Evolutionary conservation across 2,888 invertebrate species (phyloP), one percentile per base, ranked within the genome.

Genomic region (Orthosia incerta): DNA sequence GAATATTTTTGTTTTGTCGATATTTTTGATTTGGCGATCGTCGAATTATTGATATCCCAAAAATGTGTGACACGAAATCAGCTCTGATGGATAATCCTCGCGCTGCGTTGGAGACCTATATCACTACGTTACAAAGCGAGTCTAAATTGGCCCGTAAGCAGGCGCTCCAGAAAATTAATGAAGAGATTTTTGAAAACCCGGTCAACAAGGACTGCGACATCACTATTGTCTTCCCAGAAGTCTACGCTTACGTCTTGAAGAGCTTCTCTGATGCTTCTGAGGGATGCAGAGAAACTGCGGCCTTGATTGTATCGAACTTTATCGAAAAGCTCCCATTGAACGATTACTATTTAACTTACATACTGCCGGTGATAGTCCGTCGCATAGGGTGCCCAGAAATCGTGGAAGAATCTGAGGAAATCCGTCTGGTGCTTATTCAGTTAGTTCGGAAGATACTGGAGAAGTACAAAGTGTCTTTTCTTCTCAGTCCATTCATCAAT

Each of bases 381-480:
- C 97, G 99, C 76, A 97, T 99, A 81, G 98, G 98, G 0, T 97
- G 97, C 71, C 97, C 97, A 55, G 98, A 99, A 91, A 96, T 98
- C 0, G 91, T 97, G 3, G 97, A 97, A 85, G 95, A 97, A 51
- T 96, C 96, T 0, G 99, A 99, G 94, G 99, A 99, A 96, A 97
- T 99, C 59, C 97, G 99, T 45, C 91, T 98, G 16, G 94, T 97
- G 56, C 95, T 98, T 66, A 92, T 99, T 0, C 91, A 96, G 72
- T 96, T 99, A 60, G 92, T 98, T n/a, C 95, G 96, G 72, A 93
- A 95, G 57, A 97, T 99, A 81, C 94, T 99, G 62, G 91, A 95
- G 9, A 97, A 97, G 83, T 98, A 98, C 88, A 95, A 96, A 85
- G 95, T 96, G 5, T 95, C 97, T 13, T 96, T 96, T 51, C 95